phyloP scores from a whole-genome alignment of 1,140 invertebrate species.

The Sinella curviseta region DNA sequence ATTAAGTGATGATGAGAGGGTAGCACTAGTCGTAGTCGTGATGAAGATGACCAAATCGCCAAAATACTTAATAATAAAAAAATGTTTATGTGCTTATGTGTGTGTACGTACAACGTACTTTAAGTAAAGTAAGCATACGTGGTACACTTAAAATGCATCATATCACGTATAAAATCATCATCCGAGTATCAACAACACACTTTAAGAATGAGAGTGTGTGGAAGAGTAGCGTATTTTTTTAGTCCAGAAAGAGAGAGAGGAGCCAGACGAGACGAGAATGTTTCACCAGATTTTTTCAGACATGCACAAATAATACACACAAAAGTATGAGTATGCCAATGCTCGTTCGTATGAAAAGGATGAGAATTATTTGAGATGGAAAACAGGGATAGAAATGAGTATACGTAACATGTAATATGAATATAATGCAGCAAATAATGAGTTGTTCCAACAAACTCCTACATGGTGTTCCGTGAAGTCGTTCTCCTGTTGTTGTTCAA shows the following conservation, averaged over 20 bases:
- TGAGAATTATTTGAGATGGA: no score
- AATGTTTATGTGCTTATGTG: no score
- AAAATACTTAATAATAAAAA: no score
- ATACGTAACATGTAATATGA: neutral
- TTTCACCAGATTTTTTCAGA: slow-evolving; percentile 15
- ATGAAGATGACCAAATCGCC: no score
- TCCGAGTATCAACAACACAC: neutral
- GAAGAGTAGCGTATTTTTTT: neutral
- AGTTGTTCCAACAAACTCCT: no score
- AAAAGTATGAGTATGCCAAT: neutral
- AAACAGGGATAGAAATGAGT: neutral
- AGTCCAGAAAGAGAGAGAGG: neutral
- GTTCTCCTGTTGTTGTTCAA: no score
- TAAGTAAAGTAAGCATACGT: no score
- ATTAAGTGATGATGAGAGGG: no score
- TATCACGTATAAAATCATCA: neutral
- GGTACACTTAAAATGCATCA: neutral
- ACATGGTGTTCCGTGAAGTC: no score
- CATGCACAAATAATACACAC: neutral
- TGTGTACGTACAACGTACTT: no score
- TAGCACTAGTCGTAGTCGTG: no score
- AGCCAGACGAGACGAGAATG: slow-evolving; percentile 6
- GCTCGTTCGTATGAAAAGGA: neutral
- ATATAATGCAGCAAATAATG: no score
- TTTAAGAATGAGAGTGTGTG: neutral